Evolutionary conservation across 1,140 invertebrate genomes (phyloP), one percentile per base, ranked within the genome.

Genomic region (Pteromalus puparum): DNA sequence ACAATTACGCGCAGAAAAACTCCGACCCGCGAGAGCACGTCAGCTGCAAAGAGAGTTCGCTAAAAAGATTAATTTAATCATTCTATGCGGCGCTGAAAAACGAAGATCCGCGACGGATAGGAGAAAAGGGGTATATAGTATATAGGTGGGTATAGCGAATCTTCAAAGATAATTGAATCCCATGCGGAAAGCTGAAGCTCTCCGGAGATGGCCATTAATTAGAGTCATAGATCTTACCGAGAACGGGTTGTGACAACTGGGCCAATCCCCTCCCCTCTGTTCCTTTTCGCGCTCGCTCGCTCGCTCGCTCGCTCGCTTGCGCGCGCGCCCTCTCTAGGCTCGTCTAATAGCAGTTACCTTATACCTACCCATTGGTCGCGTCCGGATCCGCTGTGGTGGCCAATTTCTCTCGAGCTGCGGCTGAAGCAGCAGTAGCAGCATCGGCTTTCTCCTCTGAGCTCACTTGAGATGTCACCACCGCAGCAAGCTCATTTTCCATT

Each of bases 121-220:
- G 18, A 6, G 21, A 61, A 61, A 61, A n/a, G 18, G 18, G 53
- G 6, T 61, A 6, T n/a, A n/a, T n/a, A n/a, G n/a, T n/a, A n/a
- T n/a, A n/a, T 18, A 61, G 53, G 18, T 61, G 18, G 18, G 1
- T 1, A 53, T 53, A 61, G 53, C 4, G 80, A 65, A 87, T 86
- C 84, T 86, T 79, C 87, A 86, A 74, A 90, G 88, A 87, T 90
- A 90, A 90, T 90, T 90, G 89, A 90, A 90, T 90, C 87, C 89
- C 87, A 89, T 86, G 88, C 87, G 89, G 87, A 89, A 89, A 90
- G 87, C 88, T 82, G 87, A 77, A 75, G 83, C 86, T 87, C 89
- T 88, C 87, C 78, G 86, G 89, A 88, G 89, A 89, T 89, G 87
- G 86, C 87, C 88, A 90, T 90, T 90, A 90, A 90, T 90, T 90